These are phyloP conservation scores for Leucophenga montana DNA, from an alignment of 2,888 invertebrate genomes.

Conservation along the genomic window DNA sequence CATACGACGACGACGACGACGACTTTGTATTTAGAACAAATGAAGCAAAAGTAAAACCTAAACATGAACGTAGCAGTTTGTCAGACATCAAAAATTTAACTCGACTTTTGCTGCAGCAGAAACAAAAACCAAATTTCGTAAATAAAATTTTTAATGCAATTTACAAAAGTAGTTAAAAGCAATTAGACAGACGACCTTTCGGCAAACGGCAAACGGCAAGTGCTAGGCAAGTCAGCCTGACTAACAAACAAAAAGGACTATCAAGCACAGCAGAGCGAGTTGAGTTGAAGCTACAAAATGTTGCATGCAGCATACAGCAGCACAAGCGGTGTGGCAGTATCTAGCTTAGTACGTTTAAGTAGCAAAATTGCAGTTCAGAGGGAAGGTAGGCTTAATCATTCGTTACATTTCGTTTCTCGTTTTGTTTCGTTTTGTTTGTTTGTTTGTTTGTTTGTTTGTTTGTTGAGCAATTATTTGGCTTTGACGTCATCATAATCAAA, in stretches of 20 bases:
- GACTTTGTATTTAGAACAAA: neutral
- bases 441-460: conserved; percentile 36
- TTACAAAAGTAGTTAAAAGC: conserved; percentile 29
- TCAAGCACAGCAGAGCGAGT: neutral
- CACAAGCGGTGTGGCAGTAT: no score
- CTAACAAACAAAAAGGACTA: conserved; percentile 3
- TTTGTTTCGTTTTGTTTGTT: conserved; percentile 40
- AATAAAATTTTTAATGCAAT: conserved; percentile 31
- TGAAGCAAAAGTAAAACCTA: conserved; percentile 21
- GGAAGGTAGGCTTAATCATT: neutral
- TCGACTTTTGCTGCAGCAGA: neutral
- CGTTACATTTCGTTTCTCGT: conserved; percentile 29
- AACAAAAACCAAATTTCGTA: conserved; percentile 16
- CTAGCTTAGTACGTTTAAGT: neutral
- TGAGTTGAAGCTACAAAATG: no score
- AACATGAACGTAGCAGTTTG: conserved; percentile 8
- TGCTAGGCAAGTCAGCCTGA: neutral
- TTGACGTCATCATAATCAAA: conserved; percentile 41
- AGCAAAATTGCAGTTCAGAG: neutral
- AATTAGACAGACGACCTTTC: conserved; percentile 23
- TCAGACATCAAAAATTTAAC: conserved; percentile 23
- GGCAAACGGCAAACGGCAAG: neutral
- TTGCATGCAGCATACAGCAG: no score
- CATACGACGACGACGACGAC: neutral
- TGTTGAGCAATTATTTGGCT: conserved; percentile 47